A percentile compares a stretch with the other conserved stretches of the same genome.
phyloP scores from a whole-genome alignment of 2,113 vertebrate genomes.

The Pedionomus torquatus region DNA sequence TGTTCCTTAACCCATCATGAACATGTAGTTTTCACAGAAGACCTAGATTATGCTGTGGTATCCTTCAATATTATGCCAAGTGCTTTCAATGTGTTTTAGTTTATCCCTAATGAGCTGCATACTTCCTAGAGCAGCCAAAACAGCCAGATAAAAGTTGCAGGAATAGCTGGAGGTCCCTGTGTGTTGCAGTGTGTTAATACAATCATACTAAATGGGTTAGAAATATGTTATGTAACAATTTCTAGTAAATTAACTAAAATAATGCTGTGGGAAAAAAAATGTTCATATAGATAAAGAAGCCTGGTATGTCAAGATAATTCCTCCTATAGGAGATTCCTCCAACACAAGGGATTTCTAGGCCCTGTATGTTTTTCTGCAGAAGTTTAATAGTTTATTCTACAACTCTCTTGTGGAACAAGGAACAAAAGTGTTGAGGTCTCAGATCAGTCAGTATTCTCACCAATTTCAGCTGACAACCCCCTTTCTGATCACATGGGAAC shows the following conservation, averaged over 20 bases:
- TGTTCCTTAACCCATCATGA: background rate
- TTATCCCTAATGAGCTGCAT: background rate
- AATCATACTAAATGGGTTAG: background rate
- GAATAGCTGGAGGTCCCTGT: background rate
- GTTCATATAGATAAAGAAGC: background rate
- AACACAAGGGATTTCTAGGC: background rate
- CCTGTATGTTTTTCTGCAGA: background rate
- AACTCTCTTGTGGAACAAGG: background rate
- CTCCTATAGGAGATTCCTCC: background rate
- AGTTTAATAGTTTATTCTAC: background rate
- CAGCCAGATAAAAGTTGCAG: background rate
- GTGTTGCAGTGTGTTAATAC: background rate
- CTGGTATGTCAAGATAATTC: background rate
- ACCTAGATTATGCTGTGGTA: background rate
- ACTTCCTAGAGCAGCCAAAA: background rate
- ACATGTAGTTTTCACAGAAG: background rate
- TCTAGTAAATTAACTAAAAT: background rate
- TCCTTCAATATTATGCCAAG: background rate
- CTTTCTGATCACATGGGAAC: background rate
- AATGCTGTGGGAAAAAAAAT: background rate
- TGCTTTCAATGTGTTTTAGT: background rate
- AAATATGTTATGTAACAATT: background rate
- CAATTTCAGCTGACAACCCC: background rate
- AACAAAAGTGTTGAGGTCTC: background rate
- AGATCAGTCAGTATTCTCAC: background rate